Percentiles rank a stretch among this genome's conserved stretches.
phyloP scores from a whole-genome alignment of 2,113 vertebrate genomes.

The Chitala chitala region DNA sequence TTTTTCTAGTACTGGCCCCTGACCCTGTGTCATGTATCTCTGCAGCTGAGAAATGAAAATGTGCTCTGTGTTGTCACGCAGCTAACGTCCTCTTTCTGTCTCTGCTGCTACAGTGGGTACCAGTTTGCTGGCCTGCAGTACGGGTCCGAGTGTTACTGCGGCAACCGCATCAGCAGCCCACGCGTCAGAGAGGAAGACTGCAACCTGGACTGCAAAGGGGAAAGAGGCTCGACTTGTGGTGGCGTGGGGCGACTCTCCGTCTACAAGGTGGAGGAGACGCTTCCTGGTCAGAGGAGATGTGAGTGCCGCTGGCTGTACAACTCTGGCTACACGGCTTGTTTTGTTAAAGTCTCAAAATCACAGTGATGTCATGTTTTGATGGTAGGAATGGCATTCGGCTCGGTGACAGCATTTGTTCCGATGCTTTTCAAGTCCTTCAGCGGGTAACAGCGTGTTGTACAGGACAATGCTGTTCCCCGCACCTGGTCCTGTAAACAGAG shows the following conservation, averaged over 20 bases:
- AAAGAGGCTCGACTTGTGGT: slow-evolving; percentile 77
- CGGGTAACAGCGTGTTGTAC: neutral
- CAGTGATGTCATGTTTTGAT: too few species aligned
- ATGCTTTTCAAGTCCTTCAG: neutral
- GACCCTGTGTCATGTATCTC: neutral
- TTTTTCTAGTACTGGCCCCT: neutral
- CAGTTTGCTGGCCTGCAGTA: slow-evolving; percentile 80
- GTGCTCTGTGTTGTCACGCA: too few species aligned
- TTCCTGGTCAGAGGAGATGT: slow-evolving; percentile 64
- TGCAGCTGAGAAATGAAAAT: too few species aligned
- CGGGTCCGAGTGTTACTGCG: slow-evolving; percentile 88
- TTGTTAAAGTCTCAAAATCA: neutral
- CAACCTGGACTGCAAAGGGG: slow-evolving; percentile 77
- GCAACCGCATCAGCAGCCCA: slow-evolving; percentile 67
- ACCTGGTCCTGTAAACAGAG: neutral
- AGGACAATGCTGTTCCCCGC: neutral
- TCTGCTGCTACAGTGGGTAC: slow-evolving; percentile 70
- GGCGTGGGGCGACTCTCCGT: slow-evolving; percentile 80
- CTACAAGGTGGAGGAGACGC: slow-evolving; percentile 74
- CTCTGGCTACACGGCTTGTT: neutral
- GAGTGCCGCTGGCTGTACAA: slow-evolving; percentile 43
- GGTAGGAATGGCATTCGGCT: neutral
- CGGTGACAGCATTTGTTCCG: neutral
- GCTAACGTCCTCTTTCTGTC: neutral
- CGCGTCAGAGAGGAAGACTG: slow-evolving; percentile 70